A percentile compares a stretch with the other conserved stretches of the same genome.
phyloP scores from a whole-genome alignment of 2,113 vertebrate genomes.

The Ptyas mucosa region DNA sequence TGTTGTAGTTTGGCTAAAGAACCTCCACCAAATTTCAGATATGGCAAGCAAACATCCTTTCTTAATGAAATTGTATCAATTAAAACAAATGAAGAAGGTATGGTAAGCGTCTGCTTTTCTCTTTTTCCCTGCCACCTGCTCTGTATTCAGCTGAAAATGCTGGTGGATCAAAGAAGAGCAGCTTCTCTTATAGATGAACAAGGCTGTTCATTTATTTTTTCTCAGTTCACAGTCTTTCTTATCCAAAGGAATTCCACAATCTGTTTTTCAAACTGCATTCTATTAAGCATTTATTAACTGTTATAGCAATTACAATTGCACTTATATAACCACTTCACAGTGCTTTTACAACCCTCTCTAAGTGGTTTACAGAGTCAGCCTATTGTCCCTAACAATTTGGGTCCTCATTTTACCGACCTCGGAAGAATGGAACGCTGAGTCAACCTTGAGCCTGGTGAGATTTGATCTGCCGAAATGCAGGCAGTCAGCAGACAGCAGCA shows the following conservation, averaged over 20 bases:
- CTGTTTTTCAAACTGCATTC: neutral
- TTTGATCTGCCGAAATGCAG: no score
- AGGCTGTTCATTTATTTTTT: neutral
- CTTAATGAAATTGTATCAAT: conserved; percentile 62
- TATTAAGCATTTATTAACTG: conserved; percentile 6
- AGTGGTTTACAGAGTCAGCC: no score
- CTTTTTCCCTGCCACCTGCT: conserved; percentile 24
- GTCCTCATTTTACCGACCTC: no score
- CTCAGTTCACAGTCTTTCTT: neutral
- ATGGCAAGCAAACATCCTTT: conserved; percentile 54
- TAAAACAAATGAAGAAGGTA: conserved; percentile 24
- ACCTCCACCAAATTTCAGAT: conserved; percentile 39
- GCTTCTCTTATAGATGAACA: conserved; percentile 11
- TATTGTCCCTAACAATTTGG: no score
- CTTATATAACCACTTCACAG: no score
- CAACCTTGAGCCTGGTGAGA: no score
- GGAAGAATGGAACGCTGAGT: no score
- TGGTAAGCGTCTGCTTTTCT: conserved; percentile 32
- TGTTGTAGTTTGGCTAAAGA: conserved; percentile 53
- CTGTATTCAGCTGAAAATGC: neutral
- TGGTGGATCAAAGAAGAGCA: neutral
- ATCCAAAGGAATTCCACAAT: neutral
- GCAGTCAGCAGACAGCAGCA: no score
- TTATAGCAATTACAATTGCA: neutral
- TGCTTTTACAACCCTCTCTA: no score